Base-by-base conservation (phyloP, 2,113 vertebrate species). In the Marcusenius ussheri region DNA sequence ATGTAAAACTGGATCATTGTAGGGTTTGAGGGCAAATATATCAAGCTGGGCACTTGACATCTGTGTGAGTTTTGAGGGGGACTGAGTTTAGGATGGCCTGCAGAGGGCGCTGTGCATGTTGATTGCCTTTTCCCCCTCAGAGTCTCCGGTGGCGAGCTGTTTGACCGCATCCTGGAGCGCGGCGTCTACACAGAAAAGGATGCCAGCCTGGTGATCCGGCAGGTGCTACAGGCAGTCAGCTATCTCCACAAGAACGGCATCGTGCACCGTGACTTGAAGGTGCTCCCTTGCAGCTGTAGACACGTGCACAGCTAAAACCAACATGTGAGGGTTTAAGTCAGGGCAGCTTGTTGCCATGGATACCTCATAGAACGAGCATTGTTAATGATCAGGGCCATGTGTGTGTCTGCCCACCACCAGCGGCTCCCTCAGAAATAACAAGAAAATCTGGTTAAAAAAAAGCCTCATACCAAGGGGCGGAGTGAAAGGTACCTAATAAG, bases 201-300 rank as follows among this genome's bases (percentile, higher is more conserved):
- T 0, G 98, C 98, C 2, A 99, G 98, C 24, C 89, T 94, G 84
- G 98, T 99, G 91, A 99, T 99, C 93, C 97, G 95, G 92, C 98
- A 99, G 95, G 97, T 99, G 46, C 95, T 99, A 91, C 95, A 97
- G 1, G 98, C 98, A 0, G 98, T 99, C 39, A 95, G 96, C 90
- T 99, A 98, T 56, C 97, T 99, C 89, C 98, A 99, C 0, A 95
- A 97, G 4, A 99, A 96, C 0, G 97, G 97, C n/a, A 95, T 99
- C 0, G 98, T 99, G 35, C 98, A 99, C 88, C 96, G 98, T 0
- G 98, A 99, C 94, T 92, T 99, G 35, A 99, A 99, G 97, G 98
- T 98, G 93, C 47, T 3, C 50, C 11, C 11, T 47, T 31, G 49
- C 46, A 15, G n/a, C 47, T 51, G 27, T 13, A 31, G 21, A 46